Conservation (phyloP, 2,888 invertebrate genomes). For the Drosophila gaucha region DNA sequence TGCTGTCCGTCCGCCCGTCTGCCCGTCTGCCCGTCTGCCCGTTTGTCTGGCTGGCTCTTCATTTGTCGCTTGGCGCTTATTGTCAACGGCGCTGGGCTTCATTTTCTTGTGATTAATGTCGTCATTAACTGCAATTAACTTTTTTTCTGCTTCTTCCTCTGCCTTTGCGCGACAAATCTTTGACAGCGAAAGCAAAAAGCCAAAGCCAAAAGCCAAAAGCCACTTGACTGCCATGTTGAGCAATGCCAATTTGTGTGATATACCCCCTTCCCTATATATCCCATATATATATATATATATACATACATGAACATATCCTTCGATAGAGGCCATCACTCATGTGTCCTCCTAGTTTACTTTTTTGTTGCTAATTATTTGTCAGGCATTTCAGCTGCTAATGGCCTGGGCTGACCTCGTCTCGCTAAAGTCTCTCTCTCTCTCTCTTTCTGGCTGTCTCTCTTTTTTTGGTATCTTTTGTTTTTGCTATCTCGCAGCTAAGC, state of each 20-base stretch:
- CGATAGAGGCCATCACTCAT: slow-evolving; percentile 72
- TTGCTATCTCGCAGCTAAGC: slow-evolving; percentile 42
- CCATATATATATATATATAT: background rate
- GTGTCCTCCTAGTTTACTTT: slow-evolving; percentile 51
- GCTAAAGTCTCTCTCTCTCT: background rate
- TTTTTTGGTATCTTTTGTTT: background rate
- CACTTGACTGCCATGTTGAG: slow-evolving; percentile 73
- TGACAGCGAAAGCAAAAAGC: slow-evolving; percentile 28
- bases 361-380: slow-evolving; percentile 72
- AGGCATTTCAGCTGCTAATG: slow-evolving; percentile 68
- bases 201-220: slow-evolving; percentile 52
- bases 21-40: slow-evolving; percentile 23
- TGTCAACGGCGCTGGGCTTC: slow-evolving; percentile 74
- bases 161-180: slow-evolving; percentile 72
- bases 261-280: slow-evolving; percentile 34
- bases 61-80: slow-evolving; percentile 78
- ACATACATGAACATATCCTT: slow-evolving; percentile 42
- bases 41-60: slow-evolving; percentile 47
- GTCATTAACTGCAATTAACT: slow-evolving; percentile 84
- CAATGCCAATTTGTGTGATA: slow-evolving; percentile 74
- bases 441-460: slow-evolving; percentile 11
- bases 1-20: background rate
- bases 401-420: slow-evolving; percentile 62
- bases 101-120: slow-evolving; percentile 84
- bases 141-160: slow-evolving; percentile 53